Conservation (phyloP, 2,113 vertebrate species). For the Xenopus laevis region DNA sequence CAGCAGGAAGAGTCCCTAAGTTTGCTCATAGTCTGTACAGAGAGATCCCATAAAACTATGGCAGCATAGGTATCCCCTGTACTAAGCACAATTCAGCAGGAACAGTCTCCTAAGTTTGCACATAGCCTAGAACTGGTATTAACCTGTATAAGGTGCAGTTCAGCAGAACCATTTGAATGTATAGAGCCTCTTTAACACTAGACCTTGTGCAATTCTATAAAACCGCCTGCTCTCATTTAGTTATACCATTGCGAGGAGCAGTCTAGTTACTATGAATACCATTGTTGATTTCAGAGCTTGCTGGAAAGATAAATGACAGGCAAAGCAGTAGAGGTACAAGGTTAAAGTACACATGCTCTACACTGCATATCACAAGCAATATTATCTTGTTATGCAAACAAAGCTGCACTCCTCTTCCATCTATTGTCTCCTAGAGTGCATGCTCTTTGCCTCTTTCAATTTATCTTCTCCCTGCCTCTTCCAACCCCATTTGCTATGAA, state of each 20-base stretch:
- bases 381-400: conserved; percentile 33
- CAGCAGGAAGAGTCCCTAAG: too few species aligned
- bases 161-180: too few species aligned
- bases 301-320: conserved; percentile 19
- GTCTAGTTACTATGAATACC: not conserved
- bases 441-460: conserved; percentile 5
- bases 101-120: too few species aligned
- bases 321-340: conserved; percentile 4
- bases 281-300: conserved; percentile 19
- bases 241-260: too few species aligned
- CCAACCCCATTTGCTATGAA: not conserved
- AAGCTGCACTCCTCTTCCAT: conserved; percentile 19
- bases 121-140: too few species aligned
- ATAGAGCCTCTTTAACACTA: too few species aligned
- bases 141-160: too few species aligned
- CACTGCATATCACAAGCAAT: conserved; percentile 7
- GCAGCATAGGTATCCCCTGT: too few species aligned
- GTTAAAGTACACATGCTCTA: conserved; percentile 19
- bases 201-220: too few species aligned
- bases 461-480: conserved; percentile 1
- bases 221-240: too few species aligned
- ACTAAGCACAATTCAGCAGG: fast-evolving
- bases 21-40: too few species aligned
- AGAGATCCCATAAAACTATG: too few species aligned
- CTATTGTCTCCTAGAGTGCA: conserved; percentile 20